Evolutionary conservation across 2,888 invertebrate species (phyloP).

Genomic region (Dione juno): DNA sequence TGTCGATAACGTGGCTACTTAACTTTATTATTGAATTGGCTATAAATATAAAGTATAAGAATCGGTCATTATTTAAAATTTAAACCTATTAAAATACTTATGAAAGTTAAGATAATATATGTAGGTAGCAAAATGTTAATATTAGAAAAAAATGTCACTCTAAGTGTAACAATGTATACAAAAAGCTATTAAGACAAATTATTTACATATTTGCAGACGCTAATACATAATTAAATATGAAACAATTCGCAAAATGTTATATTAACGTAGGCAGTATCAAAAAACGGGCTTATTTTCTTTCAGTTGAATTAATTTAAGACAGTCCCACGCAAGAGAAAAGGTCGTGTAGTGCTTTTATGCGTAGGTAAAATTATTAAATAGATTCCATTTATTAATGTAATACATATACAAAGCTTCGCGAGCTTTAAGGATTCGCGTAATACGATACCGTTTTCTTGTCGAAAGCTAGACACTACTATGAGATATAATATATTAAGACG

Average conservation of each 20-base stretch:
- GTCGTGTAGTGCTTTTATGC: constrained; percentile 1
- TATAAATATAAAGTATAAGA: too few relatives aligned
- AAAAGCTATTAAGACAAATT: too few relatives aligned
- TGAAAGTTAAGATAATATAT: too few relatives aligned
- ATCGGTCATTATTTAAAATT: too few relatives aligned
- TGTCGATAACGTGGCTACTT: too few relatives aligned
- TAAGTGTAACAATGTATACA: too few relatives aligned
- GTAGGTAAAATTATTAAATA: constrained; percentile 13
- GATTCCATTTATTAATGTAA: neutral
- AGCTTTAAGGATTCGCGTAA: constrained; percentile 7
- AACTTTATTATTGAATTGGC: too few relatives aligned
- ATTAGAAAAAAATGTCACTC: too few relatives aligned
- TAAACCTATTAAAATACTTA: too few relatives aligned
- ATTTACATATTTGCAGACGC: neutral
- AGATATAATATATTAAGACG: too few relatives aligned
- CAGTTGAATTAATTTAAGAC: constrained; percentile 15
- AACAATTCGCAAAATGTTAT: constrained; percentile 12
- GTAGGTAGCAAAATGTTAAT: too few relatives aligned
- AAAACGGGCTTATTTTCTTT: constrained; percentile 9
- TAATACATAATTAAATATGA: neutral
- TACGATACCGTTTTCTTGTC: neutral
- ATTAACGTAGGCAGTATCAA: constrained; percentile 19
- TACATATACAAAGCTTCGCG: neutral
- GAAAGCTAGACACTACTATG: neutral
- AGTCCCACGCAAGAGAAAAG: constrained; percentile 19